A percentile compares a stretch with the other conserved stretches of the same genome.
These are phyloP conservation scores for Tribolium madens DNA, from an alignment of 1,140 invertebrate species.

Conservation along the genomic window DNA sequence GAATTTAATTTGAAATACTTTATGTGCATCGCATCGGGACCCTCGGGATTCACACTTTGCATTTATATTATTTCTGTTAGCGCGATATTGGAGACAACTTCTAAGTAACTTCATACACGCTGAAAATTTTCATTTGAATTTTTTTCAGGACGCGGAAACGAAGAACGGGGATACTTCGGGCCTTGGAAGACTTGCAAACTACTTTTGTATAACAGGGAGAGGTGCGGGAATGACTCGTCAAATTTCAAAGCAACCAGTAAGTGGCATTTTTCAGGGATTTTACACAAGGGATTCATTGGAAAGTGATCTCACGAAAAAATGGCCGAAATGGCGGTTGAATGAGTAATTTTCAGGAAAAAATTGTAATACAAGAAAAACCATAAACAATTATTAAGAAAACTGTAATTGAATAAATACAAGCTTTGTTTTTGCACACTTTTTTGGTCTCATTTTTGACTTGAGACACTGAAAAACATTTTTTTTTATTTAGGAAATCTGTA, in stretches of 20 bases:
- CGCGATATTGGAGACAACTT: conserved; percentile 27
- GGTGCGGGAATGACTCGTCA: conserved; percentile 81
- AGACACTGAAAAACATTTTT: conserved; percentile 12
- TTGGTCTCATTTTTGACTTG: too few species aligned
- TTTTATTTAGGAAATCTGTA: too few species aligned
- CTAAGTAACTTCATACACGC: conserved; percentile 15
- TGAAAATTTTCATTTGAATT: conserved; percentile 22
- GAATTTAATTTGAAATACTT: conserved; percentile 30
- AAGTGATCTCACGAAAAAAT: neutral
- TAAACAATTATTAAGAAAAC: too few species aligned
- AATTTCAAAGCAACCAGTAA: conserved; percentile 76
- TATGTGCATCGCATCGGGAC: conserved; percentile 24
- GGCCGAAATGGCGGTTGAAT: neutral
- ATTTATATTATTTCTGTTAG: conserved; percentile 39
- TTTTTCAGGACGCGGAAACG: conserved; percentile 71
- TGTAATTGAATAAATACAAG: too few species aligned
- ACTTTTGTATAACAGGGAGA: conserved; percentile 81
- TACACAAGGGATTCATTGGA: neutral
- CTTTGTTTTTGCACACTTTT: too few species aligned
- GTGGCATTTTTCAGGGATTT: neutral
- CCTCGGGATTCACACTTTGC: conserved; percentile 34
- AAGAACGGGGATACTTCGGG: conserved; percentile 85
- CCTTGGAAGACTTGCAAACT: conserved; percentile 88
- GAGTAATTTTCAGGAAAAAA: too few species aligned
- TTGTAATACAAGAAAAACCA: too few species aligned